These are phyloP conservation scores for Mixornis gularis DNA, from an alignment of 2,113 vertebrate genomes.

Conservation along the genomic window DNA sequence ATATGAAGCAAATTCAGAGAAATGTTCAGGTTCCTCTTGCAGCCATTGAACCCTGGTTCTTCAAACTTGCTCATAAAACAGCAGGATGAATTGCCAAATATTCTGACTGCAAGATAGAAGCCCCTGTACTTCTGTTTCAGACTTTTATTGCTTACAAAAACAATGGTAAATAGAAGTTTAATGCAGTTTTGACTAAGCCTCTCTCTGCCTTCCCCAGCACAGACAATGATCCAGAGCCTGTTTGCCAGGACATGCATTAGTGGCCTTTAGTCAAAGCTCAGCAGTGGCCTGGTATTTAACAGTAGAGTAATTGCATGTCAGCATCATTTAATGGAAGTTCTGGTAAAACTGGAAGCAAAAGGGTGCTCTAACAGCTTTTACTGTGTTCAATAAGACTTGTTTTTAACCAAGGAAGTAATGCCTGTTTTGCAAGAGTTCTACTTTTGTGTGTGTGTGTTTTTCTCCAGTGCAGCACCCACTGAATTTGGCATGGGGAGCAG, in stretches of 20 bases:
- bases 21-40: neutral
- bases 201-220: neutral
- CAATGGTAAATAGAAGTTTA: neutral
- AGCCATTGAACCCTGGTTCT: neutral
- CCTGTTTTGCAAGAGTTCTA: neutral
- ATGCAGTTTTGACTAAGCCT: neutral
- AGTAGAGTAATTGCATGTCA: neutral
- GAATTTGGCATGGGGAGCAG: neutral
- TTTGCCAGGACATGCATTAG: neutral
- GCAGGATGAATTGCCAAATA: neutral
- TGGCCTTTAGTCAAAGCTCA: conserved; percentile 15
- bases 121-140: neutral
- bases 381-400: neutral
- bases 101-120: neutral
- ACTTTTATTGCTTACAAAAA: neutral
- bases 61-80: neutral
- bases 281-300: conserved; percentile 4
- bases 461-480: neutral
- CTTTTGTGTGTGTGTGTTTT: neutral
- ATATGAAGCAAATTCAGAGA: neutral
- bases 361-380: neutral
- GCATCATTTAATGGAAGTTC: neutral
- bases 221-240: neutral
- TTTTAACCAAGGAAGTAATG: neutral
- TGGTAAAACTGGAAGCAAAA: neutral